Evolutionary conservation across 2,888 invertebrate species (phyloP), one percentile per base, ranked within the genome.

Genomic region (Piscicola geometra): DNA sequence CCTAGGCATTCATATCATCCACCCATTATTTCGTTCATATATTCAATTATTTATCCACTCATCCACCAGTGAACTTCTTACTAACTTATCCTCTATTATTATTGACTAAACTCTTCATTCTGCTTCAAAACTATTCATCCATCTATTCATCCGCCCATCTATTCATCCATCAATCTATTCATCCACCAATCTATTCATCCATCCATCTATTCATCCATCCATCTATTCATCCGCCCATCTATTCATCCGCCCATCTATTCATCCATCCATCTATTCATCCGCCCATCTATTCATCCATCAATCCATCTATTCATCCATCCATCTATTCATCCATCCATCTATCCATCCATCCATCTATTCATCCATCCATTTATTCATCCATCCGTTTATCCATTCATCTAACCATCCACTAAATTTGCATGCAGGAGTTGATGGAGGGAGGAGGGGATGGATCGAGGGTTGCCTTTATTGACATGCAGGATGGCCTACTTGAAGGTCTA

Each of bases 381-480:
- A 18, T 56, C 60, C 9, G 3, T 25, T 21, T 5, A 15, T 5
- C 25, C n/a, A 3, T 21, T 5, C 60, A 56, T n/a, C 60, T n/a
- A n/a, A n/a, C n/a, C n/a, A n/a, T n/a, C n/a, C n/a, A n/a, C n/a
- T n/a, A n/a, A n/a, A n/a, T n/a, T n/a, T n/a, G n/a, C 60, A 25
- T 5, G 21, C 25, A 56, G 60, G 60, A 56, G 5, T 5, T 56
- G 60, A 56, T 56, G 82, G 81, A 80, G 71, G 77, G 78, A 35
- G 72, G 82, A 5, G 79, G 78, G 56, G 77, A 78, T 1, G 79
- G 79, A 25, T 79, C 79, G 3, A 89, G 89, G 47, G 89, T 92
- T 0, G 89, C 91, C 79, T 94, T 92, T 82, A 90, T 94, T 0
- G 94, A 95, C 82, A 88, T 91, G 0, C 89, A 90, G 79, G 90